These are phyloP conservation scores for Calyptommatus sinebrachiatus DNA, from an alignment of 2,113 vertebrate genomes.

Conservation along the genomic window DNA sequence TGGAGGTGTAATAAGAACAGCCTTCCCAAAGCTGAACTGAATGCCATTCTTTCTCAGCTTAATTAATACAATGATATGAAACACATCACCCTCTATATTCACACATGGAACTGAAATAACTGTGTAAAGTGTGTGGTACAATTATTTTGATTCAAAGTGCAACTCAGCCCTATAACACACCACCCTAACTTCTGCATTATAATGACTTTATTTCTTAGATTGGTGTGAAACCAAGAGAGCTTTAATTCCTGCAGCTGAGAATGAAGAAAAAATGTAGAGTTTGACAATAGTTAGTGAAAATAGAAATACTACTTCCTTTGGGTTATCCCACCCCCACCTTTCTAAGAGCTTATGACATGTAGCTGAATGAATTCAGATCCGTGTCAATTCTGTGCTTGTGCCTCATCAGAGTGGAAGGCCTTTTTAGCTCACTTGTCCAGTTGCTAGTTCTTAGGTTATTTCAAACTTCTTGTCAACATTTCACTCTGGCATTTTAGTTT, in stretches of 20 bases:
- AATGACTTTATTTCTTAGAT: not conserved
- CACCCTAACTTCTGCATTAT: not conserved
- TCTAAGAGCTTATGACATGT: too few relatives aligned
- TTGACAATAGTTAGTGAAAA: slow-evolving; percentile 10
- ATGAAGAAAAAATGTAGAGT: not conserved
- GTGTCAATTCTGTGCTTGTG: too few relatives aligned
- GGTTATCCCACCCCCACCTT: too few relatives aligned
- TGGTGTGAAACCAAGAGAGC: not conserved
- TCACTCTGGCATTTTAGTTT: slow-evolving; percentile 65
- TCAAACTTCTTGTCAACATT: slow-evolving; percentile 70
- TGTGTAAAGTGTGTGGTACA: not conserved
- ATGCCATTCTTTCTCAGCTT: slow-evolving; percentile 2
- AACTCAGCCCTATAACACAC: not conserved
- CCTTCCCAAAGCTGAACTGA: not conserved
- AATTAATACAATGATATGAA: slow-evolving; percentile 21
- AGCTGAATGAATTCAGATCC: too few relatives aligned
- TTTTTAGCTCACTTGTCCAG: slow-evolving; percentile 51
- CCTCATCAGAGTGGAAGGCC: slow-evolving; percentile 46
- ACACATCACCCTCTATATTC: slow-evolving; percentile 1
- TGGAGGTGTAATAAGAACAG: slow-evolving; percentile 16
- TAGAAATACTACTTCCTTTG: accelerated
- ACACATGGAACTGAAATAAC: slow-evolving; percentile 14
- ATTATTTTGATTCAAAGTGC: slow-evolving; percentile 12
- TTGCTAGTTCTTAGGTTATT: slow-evolving; percentile 52
- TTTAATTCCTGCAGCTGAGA: slow-evolving; percentile 1